Evolutionary conservation across 2,797 vertebrate genomes (phyloP), one percentile per base, ranked within the genome.

Genomic region (Manis pentadactyla): DNA sequence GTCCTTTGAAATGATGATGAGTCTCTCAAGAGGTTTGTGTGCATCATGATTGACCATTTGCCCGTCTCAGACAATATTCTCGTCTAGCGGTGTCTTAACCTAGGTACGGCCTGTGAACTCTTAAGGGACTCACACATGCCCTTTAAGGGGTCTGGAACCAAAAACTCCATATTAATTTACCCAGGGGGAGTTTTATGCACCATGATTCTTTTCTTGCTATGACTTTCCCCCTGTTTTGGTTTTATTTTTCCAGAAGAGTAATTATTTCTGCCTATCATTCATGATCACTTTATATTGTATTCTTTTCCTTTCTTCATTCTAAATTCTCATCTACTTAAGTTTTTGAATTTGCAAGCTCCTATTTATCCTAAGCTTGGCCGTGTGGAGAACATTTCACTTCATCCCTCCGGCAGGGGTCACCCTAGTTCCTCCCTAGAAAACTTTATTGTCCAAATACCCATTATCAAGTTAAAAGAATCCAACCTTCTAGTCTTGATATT

Each of bases 401-500:
- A 64, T 90, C 3, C 10, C 1, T 13, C 96, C 97, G 97, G 94
- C 81, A 97, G 97, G 87, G 95, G 96, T 93, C 96, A 46, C 87
- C 61, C 77, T 88, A 82, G 63, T 61, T 94, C 96, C 90, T 98
- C 79, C 53, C 19, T 61, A 71, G 83, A 66, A 61, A 92, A 7
- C 18, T 7, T 4, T 7, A 4, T 0, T 12, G 39, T 14, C 55
- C 7, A 55, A 53, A 19, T 3, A 19, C 13, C 8, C 21, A 11
- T 39, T 9, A 5, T 55, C 51, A 10, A 10, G 12, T 71, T 51
- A 19, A 88, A 88, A 85, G 68, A 92, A 74, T 21, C 37, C 15
- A 14, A 46, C 29, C 13, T 69, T 92, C 39, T n/a, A 19, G 23
- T 68, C 63, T 90, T 29, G 27, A 39, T 37, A 7, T 0, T 13